Evolutionary conservation across 2,113 vertebrate genomes (phyloP), one percentile per base, ranked within the genome.

Genomic region (Lamprologus tigripictilis): DNA sequence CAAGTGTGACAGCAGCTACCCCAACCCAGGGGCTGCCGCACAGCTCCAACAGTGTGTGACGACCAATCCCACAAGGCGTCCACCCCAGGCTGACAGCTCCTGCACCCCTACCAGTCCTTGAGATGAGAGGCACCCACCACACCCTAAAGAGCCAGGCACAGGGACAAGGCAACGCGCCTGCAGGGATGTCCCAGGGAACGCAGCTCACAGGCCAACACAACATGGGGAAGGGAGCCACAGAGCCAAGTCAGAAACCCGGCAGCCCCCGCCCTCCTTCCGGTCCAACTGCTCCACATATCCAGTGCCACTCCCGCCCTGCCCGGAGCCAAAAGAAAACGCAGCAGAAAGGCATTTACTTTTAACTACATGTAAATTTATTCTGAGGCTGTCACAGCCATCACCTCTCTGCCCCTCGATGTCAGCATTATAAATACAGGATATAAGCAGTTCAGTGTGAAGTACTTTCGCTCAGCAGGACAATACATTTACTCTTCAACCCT

Each of bases 381-480:
- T 76, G 40, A 76, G 23, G 9, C 71, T 28, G 40, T 76, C 71
- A 28, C 40, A 28, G 9, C 9, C 21, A 76, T 76, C 23, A 17
- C 23, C 42, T 76, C 71, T 76, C 42, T 47, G 14, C 42, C 14
- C 42, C 40, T 76, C 42, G 0, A 76, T 76, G 42, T 76, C 40
- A 47, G 42, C 71, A 76, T 47, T 76, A 47, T 76, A 28, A 76
- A 76, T 1, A 2, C 40, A 7, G 9, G 40, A 76, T 76, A 26
- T 23, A 19, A 76, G 71, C 71, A 76, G 23, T 76, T 47, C 71
- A 76, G 23, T 76, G 71, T 76, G 71, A 73, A 73, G 40, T 26
- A 73, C 13, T 9, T 45, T 73, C 14, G 3, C 68, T 73, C 21
- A 73, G 68, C 40, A 73, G 40, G 40, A 47, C 9, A 19, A 28